Percentiles rank a stretch among this genome's conserved stretches.
Evolutionary conservation across 2,113 vertebrate genomes (phyloP).

Genomic region (Hoplias malabaricus): DNA sequence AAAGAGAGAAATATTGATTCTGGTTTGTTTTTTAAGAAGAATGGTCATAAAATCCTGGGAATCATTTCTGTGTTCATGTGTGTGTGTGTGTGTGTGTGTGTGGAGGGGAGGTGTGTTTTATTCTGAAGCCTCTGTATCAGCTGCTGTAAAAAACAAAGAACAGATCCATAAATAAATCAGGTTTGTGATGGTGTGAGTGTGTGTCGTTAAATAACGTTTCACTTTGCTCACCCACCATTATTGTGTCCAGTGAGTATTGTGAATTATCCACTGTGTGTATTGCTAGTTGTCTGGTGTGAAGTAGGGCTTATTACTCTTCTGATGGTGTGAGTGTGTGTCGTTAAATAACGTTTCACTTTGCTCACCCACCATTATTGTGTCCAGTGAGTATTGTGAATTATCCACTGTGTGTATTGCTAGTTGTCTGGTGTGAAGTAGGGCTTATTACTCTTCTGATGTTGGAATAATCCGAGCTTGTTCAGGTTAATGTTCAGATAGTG

Average conservation of each 20-base stretch:
- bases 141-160: too few relatives aligned
- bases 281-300: neutral
- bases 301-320: neutral
- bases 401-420: neutral
- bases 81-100: too few relatives aligned
- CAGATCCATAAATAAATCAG: neutral
- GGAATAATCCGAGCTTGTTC: neutral
- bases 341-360: too few relatives aligned
- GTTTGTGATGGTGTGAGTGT: neutral
- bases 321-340: too few relatives aligned
- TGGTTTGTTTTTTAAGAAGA: slow-evolving; percentile 45
- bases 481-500: neutral
- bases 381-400: neutral
- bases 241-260: neutral
- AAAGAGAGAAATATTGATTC: too few relatives aligned
- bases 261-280: neutral
- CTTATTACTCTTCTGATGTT: neutral
- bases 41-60: too few relatives aligned
- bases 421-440: neutral
- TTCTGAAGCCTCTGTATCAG: too few relatives aligned
- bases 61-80: too few relatives aligned
- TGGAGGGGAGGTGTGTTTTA: too few relatives aligned
- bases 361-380: too few relatives aligned
- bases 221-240: too few relatives aligned
- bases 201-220: too few relatives aligned